Percentiles rank a stretch among this genome's conserved stretches.
phyloP scores from a whole-genome alignment of 2,888 invertebrate genomes.

The Hyposoter dolosus region DNA sequence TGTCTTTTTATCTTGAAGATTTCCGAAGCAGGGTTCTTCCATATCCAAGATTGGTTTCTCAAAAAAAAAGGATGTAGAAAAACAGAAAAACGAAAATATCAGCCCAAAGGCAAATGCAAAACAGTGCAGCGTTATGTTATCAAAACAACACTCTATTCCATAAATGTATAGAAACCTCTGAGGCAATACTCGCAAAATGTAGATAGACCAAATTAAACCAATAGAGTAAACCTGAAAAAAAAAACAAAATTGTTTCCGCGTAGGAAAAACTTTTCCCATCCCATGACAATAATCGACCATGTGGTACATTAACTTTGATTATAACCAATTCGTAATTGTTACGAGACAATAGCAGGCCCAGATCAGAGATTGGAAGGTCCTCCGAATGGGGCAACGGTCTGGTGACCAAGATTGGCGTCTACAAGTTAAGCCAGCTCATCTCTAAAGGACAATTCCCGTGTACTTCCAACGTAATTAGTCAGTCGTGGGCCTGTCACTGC shows the following conservation, averaged over 20 bases:
- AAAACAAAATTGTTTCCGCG: neutral
- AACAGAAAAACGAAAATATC: too few species aligned
- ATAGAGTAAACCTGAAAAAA: too few species aligned
- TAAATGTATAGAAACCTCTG: too few species aligned
- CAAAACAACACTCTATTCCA: too few species aligned
- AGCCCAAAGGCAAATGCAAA: too few species aligned
- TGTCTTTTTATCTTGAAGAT: neutral
- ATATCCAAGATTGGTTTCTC: neutral
- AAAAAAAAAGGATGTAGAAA: too few species aligned
- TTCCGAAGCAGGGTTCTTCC: neutral
- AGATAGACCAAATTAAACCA: too few species aligned
- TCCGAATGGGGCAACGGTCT: constrained; percentile 47
- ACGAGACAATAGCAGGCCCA: constrained; percentile 45
- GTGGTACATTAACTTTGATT: neutral
- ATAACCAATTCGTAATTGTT: constrained; percentile 34
- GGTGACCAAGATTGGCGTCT: constrained; percentile 54
- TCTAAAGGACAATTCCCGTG: constrained; percentile 42
- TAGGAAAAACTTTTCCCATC: neutral
- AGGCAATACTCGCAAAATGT: too few species aligned
- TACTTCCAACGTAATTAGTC: constrained; percentile 30
- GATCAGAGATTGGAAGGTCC: constrained; percentile 36
- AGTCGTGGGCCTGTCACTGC: neutral
- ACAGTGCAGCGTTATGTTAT: too few species aligned
- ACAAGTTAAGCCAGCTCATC: constrained; percentile 56
- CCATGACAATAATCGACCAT: neutral